phyloP scores from a whole-genome alignment of 2,888 invertebrate genomes.

The Lasiommata megera region DNA sequence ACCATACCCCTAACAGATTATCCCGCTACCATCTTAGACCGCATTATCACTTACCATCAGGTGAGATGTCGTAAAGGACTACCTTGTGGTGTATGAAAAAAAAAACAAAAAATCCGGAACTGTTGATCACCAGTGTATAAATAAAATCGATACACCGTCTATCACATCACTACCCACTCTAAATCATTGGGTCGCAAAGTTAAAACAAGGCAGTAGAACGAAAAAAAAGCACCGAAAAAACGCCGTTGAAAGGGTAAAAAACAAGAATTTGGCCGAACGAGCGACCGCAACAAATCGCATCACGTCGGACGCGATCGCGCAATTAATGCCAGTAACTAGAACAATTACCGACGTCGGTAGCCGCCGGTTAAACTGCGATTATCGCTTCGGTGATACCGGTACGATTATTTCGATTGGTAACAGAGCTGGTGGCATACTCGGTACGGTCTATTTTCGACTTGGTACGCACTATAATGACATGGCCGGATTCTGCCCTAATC shows the following conservation, averaged over 20 bases:
- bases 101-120: not conserved
- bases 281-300: constrained; percentile 21
- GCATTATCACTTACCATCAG: too few relatives aligned
- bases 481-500: too few relatives aligned
- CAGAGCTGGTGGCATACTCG: not conserved
- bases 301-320: constrained; percentile 19
- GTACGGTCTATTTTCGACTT: not conserved
- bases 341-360: constrained; percentile 27
- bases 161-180: not conserved
- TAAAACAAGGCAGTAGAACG: not conserved
- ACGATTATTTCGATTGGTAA: constrained; percentile 12
- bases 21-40: too few relatives aligned
- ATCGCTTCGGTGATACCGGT: constrained; percentile 23
- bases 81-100: too few relatives aligned
- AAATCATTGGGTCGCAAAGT: not conserved
- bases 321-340: constrained; percentile 26
- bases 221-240: constrained; percentile 1
- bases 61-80: too few relatives aligned
- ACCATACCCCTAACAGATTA: too few relatives aligned
- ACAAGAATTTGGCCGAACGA: constrained; percentile 9
- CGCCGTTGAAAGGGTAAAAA: not conserved
- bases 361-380: constrained; percentile 33
- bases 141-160: not conserved
- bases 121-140: too few relatives aligned
- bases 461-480: too few relatives aligned